Evolutionary conservation across 2,113 vertebrate genomes (phyloP), one percentile per base, ranked within the genome.

Genomic region (Calypte anna): DNA sequence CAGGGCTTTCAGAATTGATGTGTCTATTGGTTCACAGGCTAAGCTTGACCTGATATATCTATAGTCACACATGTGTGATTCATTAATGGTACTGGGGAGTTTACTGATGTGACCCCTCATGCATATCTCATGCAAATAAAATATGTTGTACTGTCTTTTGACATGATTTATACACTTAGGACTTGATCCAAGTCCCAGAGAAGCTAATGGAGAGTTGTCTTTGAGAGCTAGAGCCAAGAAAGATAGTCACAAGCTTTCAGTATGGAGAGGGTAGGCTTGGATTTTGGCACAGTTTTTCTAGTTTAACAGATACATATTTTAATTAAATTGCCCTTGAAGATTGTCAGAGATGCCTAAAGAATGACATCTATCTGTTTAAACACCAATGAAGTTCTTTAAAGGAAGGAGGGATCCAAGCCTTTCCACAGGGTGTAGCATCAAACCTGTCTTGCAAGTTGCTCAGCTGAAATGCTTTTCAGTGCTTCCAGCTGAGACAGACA

Each of bases 121-220:
- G 87, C 72, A 48, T 93, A 74, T 91, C 82, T 97, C 82, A 76
- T 86, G 80, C n/a, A 91, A 95, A 89, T 89, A 87, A 91, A 87
- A 92, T 88, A 77, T 48, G 31, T 82, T 80, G 14, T 70, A 17
- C 3, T 0, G 53, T 77, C 33, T 90, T 92, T 73, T 76, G 73
- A 92, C 90, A 50, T 76, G 84, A 87, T 94, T 96, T 93, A 80
- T 94, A 48, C 48, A 28, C 44, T 74, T 88, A 82, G 75, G 77
- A 91, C 68, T 77, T 73, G 59, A 86, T 88, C 70, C 84, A 95
- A 93, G 33, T 90, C 57, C 73, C 76, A 74, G 21, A 66, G 63
- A 82, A 91, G 38, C 63, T 82, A 82, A 90, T 70, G 48, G 21
- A 88, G 53, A 83, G 18, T 88, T 22, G 5, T 86, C 88, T 61